Conservation (phyloP, 1,140 invertebrate species). For the Olivierus martensii region DNA sequence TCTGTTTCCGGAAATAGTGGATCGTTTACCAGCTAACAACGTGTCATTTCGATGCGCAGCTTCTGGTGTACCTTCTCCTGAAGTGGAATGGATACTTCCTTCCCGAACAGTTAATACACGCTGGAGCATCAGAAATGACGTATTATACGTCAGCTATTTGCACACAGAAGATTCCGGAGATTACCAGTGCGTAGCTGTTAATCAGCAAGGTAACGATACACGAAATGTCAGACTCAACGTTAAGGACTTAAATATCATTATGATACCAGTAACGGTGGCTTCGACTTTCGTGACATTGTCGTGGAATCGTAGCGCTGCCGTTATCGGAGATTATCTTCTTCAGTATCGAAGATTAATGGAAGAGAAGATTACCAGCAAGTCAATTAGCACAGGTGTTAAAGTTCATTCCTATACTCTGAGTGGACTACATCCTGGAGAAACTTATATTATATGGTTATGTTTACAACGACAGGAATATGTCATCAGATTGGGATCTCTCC, state of each 20-base stretch:
- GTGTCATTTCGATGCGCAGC: not conserved
- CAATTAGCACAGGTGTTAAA: slow-evolving; percentile 13
- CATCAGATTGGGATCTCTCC: slow-evolving; percentile 13
- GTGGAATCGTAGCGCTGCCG: slow-evolving; percentile 18
- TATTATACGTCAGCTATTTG: slow-evolving; percentile 84
- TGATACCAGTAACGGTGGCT: slow-evolving; percentile 17
- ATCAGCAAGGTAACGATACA: slow-evolving; percentile 5
- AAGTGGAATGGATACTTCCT: not conserved
- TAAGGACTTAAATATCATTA: slow-evolving; percentile 12
- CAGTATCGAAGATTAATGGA: slow-evolving; percentile 6
- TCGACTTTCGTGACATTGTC: slow-evolving; percentile 21
- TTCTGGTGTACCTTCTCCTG: not conserved
- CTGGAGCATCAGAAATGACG: slow-evolving; percentile 36
- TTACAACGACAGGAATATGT: slow-evolving; percentile 15
- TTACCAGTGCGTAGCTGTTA: slow-evolving; percentile 41
- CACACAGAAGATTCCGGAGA: slow-evolving; percentile 57
- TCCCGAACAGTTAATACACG: not conserved
- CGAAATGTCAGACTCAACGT: not conserved
- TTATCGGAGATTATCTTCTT: slow-evolving; percentile 16
- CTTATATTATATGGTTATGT: slow-evolving; percentile 17
- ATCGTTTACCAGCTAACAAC: not conserved
- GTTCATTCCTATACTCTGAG: slow-evolving; percentile 21
- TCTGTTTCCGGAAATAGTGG: not conserved
- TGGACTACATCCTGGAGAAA: slow-evolving; percentile 16
- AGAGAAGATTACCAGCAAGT: slow-evolving; percentile 1